Evolutionary conservation across 2,888 invertebrate species (phyloP).

Genomic region (Pheosia gnoma): DNA sequence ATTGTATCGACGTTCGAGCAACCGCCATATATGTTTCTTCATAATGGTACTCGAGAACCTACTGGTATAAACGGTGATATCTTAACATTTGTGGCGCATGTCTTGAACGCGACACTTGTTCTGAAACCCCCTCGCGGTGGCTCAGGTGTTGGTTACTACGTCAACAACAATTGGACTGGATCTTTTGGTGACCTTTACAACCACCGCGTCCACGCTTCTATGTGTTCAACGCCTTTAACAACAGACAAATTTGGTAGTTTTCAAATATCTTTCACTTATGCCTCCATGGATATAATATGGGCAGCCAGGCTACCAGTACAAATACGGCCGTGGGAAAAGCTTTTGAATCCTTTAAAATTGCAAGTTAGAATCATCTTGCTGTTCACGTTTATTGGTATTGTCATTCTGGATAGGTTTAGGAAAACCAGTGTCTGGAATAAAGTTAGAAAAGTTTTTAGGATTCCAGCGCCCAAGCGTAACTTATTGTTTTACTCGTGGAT

Average conservation of each 20-base stretch:
- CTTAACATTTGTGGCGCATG: conserved; percentile 46
- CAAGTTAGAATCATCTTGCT: conserved; percentile 48
- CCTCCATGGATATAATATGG: conserved; percentile 64
- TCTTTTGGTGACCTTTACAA: conserved; percentile 61
- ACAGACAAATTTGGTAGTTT: conserved; percentile 56
- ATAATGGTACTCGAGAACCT: conserved; percentile 42
- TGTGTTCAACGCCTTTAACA: conserved; percentile 56
- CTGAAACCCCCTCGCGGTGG: conserved; percentile 46
- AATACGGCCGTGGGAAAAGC: conserved; percentile 57
- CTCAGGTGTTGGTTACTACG: conserved; percentile 46
- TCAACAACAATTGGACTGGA: conserved; percentile 63
- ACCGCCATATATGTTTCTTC: conserved; percentile 60
- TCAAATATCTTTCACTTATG: conserved; percentile 61
- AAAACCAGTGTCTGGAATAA: conserved; percentile 43
- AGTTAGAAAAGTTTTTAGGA: conserved; percentile 37
- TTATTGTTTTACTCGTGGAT: conserved; percentile 61
- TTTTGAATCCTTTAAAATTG: conserved; percentile 54
- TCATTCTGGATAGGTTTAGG: conserved; percentile 44
- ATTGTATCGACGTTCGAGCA: conserved; percentile 60
- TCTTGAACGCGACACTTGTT: conserved; percentile 57
- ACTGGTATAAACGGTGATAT: conserved; percentile 60
- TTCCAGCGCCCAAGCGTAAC: conserved; percentile 47
- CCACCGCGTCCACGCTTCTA: conserved; percentile 47
- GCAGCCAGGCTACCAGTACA: conserved; percentile 47
- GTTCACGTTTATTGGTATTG: conserved; percentile 49